Base-by-base conservation (phyloP, 2,113 vertebrate genomes). In the Sorex fumeus region DNA sequence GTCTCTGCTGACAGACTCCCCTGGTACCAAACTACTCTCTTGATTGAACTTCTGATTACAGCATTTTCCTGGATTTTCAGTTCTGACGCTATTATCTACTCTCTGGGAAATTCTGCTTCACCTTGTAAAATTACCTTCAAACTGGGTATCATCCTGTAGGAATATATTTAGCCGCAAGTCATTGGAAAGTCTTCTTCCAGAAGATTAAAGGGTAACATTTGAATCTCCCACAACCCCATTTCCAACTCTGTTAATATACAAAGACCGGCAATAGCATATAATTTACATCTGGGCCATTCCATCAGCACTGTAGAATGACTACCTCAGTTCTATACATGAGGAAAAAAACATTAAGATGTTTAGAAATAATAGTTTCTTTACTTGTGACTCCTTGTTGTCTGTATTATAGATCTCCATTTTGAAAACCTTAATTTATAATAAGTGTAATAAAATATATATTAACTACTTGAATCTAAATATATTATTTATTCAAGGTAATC, bases 401-500 rank as follows among this genome's bases (percentile, higher is more conserved):
- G 4, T 34, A 36, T 25, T 60, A 32, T 72, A 47, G 43, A 27
- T 81, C 90, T 78, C 27, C 8, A 82, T 27, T 30, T 84, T 85
- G 34, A 47, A 92, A 79, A 72, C 6, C 2, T 62, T 25, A 79
- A 40, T 64, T 8, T 28, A n/a, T 67, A 91, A 8, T 69, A 12
- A 23, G n/a, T 32, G 27, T 79, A 4, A 40, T 43, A 67, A 34
- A 72, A 80, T 16, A 9, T 36, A 36, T 43, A 43, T 40, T 83
- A 43, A 16, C 53, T n/a, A 82, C 18, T 57, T 84, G 21, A 4
- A n/a, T 62, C 27, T 78, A 72, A 50, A 66, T 75, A 1, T 32
- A 43, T 64, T 82, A 6, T 53, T 47, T 77, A 36, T 84, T 85
- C 87, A 84, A 36, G 43, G 40, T 66, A 75, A 79, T 62, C 16